Evolutionary conservation across 2,888 invertebrate genomes (phyloP), one percentile per base, ranked within the genome.

Genomic region (Pachydiplax longipennis): DNA sequence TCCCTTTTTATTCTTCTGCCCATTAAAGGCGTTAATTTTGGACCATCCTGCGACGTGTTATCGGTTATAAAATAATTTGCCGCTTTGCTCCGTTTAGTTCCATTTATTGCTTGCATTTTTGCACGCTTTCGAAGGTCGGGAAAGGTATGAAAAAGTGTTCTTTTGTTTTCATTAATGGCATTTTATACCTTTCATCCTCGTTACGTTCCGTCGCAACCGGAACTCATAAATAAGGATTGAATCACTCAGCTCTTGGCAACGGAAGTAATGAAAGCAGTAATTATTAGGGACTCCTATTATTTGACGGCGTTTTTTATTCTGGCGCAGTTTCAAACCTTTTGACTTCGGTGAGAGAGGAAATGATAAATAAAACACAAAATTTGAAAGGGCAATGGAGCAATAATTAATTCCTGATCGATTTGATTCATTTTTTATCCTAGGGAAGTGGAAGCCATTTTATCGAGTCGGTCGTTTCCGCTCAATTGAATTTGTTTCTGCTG

Each of bases 211-310:
- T 58, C 58, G 35, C 53, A 48, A 58, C 31, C 31, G 53, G 83
- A 83, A 44, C 58, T 58, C 83, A 83, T 83, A 83, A 83, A 83
- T 58, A 83, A 83, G 83, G 31, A 81, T 40, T 31, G 53, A 58
- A 83, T 58, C 83, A 83, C 31, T 83, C 83, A 53, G 15, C 58
- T 58, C 82, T 48, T 82, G 48, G 58, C 58, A 83, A 58, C 58
- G 83, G 83, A 58, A 31, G 83, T 35, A 18, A 35, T 44, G 40
- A 40, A 25, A 58, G 31, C 25, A 35, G 25, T 83, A 58, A 83
- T 83, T 58, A 31, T 44, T 53, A 35, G 31, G 2, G 5, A 18
- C 22, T 58, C 40, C 81, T 81, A 37, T 44, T n/a, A 81, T 83
- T 53, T 83, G 15, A 2, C 48, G n/a, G 25, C 6, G 13, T 13